Evolutionary conservation across 1,140 invertebrate genomes (phyloP).

Genomic region (Temnothorax curvispinosus): DNA sequence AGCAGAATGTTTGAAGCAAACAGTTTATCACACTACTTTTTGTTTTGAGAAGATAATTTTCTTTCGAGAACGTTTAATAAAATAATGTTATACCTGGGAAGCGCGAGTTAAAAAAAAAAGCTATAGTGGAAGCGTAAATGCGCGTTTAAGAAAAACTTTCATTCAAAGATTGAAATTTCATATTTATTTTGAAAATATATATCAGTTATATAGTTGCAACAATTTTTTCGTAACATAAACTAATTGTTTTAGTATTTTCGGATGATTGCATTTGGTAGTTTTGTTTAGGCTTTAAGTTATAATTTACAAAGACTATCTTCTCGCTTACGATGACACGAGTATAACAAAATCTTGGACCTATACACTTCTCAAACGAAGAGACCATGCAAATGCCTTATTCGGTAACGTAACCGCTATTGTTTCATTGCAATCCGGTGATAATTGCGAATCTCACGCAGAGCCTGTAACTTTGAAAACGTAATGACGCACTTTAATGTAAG

Average conservation of each 20-base stretch:
- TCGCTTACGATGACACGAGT: background rate
- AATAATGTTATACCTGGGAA: background rate
- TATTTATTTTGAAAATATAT: background rate
- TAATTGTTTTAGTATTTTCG: background rate
- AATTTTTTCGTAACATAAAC: background rate
- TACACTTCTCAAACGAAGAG: background rate
- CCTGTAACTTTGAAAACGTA: conserved; percentile 4
- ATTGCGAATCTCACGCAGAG: conserved; percentile 7
- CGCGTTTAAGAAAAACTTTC: background rate
- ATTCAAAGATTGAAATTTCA: background rate
- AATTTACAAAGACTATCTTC: background rate
- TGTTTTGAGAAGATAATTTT: background rate
- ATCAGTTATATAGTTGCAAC: background rate
- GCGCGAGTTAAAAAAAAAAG: background rate
- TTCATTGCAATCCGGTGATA: background rate
- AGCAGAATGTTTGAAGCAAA: background rate
- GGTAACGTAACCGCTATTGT: background rate
- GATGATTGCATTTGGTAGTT: background rate
- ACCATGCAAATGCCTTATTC: background rate
- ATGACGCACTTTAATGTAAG: conserved; percentile 26
- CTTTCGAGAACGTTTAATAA: background rate
- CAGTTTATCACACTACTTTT: background rate
- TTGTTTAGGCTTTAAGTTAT: background rate
- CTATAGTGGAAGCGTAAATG: background rate
- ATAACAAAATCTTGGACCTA: background rate